Base-by-base conservation (phyloP, 2,888 invertebrate genomes). In the Bombyx huttoni region DNA sequence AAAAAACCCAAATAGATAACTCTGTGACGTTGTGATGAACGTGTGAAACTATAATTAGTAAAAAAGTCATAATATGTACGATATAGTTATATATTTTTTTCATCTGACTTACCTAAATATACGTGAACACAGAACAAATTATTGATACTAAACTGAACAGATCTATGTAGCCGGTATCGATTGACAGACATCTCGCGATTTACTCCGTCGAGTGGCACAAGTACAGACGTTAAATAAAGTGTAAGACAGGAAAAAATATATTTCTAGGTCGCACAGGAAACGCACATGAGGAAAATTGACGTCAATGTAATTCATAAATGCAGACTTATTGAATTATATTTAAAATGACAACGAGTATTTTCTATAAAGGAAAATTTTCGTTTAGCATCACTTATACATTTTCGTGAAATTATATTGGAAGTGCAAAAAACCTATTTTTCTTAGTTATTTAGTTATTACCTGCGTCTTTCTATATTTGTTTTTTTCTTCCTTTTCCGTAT, bases 221-320 rank as follows among this genome's bases (percentile, higher is more conserved):
- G 53, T 53, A 49, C 53, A 53, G 49, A 13, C 33, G 49, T 48
- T 33, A 48, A 53, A 45, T 49, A 50, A 51, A 51, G 51, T 51
- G 51, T 51, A 13, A 13, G 45, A 51, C 48, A 51, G 51, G 47
- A 51, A 54, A n/a, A 50, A 13, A 1, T 12, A 40, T 40, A 8
- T 9, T 40, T 40, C 8, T 3, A 40, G 8, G 24, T 24, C 24
- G 24, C 24, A 5, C 24, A 24, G 2, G 1, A 24, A 24, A 24
- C 24, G 24, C 24, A 24, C 24, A 24, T 5, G 24, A 24, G 24
- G 24, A 24, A 24, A 24, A 24, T 2, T 24, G 24, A 24, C 5
- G 24, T 24, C 24, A 24, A 24, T 24, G 24, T 24, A 24, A 24
- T 24, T 24, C 10, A 13, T 35, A 49, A 35, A 14, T 49, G 35